These are phyloP conservation scores for Phaethon lepturus DNA, from an alignment of 2,113 vertebrate species.

Conservation along the genomic window DNA sequence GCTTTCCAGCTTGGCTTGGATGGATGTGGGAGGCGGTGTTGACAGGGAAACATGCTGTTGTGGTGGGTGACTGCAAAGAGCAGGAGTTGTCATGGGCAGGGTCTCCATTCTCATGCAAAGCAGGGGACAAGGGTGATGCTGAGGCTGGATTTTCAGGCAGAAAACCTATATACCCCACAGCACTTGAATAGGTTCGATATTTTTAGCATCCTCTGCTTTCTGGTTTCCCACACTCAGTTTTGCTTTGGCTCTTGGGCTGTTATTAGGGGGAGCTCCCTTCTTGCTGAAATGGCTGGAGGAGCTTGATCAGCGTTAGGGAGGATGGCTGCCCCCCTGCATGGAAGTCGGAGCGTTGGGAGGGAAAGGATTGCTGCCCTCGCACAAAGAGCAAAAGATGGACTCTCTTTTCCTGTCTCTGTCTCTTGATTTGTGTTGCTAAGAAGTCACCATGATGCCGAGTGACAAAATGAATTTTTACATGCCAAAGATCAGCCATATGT, in stretches of 20 bases:
- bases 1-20: not conserved
- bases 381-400: slow-evolving; percentile 26
- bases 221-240: not conserved
- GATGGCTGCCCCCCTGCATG: rapidly evolving
- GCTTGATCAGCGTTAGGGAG: not conserved
- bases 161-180: not conserved
- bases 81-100: not conserved
- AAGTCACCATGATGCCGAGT: not conserved
- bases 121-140: not conserved
- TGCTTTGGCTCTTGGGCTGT: not conserved
- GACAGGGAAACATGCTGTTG: slow-evolving; percentile 20
- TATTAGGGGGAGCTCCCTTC: not conserved
- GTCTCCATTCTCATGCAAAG: slow-evolving; percentile 51
- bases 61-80: slow-evolving; percentile 48
- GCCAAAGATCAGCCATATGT: not conserved
- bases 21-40: slow-evolving; percentile 22
- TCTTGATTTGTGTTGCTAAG: slow-evolving; percentile 17
- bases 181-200: not conserved
- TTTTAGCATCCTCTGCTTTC: slow-evolving; percentile 24
- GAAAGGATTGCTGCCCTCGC: not conserved
- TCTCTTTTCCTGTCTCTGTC: not conserved
- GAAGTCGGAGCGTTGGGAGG: not conserved
- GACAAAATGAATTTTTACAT: not conserved
- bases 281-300: not conserved
- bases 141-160: not conserved